Evolutionary conservation across 2,888 invertebrate genomes (phyloP).

Genomic region (Polymixis lichenea): DNA sequence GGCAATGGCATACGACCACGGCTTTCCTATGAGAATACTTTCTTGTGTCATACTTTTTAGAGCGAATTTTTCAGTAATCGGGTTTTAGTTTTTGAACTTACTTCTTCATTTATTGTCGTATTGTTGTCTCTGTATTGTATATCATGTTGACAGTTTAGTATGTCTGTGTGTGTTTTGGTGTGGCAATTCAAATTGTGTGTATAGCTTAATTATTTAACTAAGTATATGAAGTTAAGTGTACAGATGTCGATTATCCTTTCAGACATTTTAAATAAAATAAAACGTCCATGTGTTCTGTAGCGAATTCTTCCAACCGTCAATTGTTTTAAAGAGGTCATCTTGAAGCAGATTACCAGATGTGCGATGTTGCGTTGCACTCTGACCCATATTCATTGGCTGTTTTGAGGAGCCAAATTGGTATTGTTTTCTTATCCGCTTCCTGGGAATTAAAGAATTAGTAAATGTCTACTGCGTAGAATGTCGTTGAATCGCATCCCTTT

Average conservation of each 20-base stretch:
- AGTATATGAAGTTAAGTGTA: too few species aligned
- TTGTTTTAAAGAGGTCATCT: slow-evolving; percentile 6
- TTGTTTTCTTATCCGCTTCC: background rate
- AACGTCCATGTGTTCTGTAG: background rate
- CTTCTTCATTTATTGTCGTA: too few species aligned
- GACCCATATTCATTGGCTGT: slow-evolving; percentile 10
- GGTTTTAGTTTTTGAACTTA: too few species aligned
- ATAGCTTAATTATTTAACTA: too few species aligned
- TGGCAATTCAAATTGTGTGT: too few species aligned
- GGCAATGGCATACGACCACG: too few species aligned
- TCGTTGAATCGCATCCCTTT: background rate
- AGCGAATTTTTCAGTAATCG: too few species aligned
- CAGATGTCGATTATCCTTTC: background rate
- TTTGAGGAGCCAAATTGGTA: background rate
- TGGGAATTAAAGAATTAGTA: background rate
- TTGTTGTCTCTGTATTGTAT: too few species aligned
- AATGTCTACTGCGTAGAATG: background rate
- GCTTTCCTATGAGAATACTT: too few species aligned
- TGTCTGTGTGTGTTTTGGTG: slow-evolving; percentile 12
- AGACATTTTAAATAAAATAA: background rate
- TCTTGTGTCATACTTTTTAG: too few species aligned
- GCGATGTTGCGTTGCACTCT: background rate
- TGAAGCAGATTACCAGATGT: background rate
- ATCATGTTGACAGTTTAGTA: slow-evolving; percentile 15
- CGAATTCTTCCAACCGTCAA: background rate